phyloP scores from a whole-genome alignment of 1,140 invertebrate species.

The Parasteatoda tepidariorum region DNA sequence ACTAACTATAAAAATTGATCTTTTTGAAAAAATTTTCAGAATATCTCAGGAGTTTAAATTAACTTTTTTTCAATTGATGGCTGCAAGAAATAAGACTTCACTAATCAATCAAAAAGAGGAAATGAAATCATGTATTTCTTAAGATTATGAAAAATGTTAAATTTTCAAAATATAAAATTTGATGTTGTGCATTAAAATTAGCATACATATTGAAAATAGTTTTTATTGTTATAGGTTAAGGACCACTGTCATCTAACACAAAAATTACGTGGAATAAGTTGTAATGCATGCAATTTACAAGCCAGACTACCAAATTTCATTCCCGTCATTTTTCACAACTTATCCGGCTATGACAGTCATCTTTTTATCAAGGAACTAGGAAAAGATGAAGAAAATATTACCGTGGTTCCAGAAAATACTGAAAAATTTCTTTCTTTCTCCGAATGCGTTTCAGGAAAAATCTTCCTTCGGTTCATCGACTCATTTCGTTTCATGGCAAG shows the following conservation, averaged over 20 bases:
- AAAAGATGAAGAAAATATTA: not conserved
- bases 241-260: too few species aligned
- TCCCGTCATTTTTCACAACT: slow-evolving; percentile 7
- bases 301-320: not conserved
- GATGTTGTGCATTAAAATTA: not conserved
- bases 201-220: not conserved
- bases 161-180: too few species aligned
- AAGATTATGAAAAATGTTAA: too few species aligned
- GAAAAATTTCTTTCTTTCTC: not conserved
- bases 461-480: not conserved
- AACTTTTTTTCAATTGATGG: too few species aligned
- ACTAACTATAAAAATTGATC: too few species aligned
- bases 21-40: too few species aligned
- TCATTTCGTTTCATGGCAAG: not conserved
- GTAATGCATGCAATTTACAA: too few species aligned
- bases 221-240: not conserved
- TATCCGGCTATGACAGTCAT: not conserved
- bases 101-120: too few species aligned
- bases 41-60: too few species aligned
- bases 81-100: too few species aligned
- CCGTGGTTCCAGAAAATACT: not conserved
- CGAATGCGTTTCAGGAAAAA: not conserved
- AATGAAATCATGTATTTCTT: too few species aligned
- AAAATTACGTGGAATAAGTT: too few species aligned
- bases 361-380: not conserved